phyloP scores from a whole-genome alignment of 1,140 invertebrate genomes.

The Brachystomella parvula region DNA sequence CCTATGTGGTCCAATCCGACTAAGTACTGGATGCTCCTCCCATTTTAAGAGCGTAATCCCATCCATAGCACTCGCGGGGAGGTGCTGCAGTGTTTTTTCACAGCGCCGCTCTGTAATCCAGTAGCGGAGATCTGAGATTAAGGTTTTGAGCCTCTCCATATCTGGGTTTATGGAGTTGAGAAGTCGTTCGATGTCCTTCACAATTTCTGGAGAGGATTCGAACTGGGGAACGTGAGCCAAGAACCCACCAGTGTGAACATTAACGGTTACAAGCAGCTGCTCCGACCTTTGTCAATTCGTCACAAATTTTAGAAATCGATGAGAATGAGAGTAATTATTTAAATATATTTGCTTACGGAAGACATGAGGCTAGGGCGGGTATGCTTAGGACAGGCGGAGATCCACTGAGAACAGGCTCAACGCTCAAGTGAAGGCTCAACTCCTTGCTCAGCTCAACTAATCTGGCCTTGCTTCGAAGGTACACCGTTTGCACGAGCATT shows the following conservation, averaged over 20 bases:
- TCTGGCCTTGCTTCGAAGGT: slow-evolving; percentile 75
- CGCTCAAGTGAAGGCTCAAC: slow-evolving; percentile 43
- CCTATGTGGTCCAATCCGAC: slow-evolving; percentile 64
- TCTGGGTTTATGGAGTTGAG: slow-evolving; percentile 61
- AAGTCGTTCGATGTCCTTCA: slow-evolving; percentile 69
- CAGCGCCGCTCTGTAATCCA: slow-evolving; percentile 86
- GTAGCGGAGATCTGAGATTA: slow-evolving; percentile 69
- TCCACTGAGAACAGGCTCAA: slow-evolving; percentile 58
- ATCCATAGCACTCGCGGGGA: slow-evolving; percentile 78
- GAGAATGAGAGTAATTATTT: slow-evolving; percentile 11
- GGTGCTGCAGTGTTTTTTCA: slow-evolving; percentile 87
- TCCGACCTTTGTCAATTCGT: slow-evolving; percentile 58
- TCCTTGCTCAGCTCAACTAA: slow-evolving; percentile 75
- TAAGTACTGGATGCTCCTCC: slow-evolving; percentile 59
- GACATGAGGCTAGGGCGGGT: slow-evolving; percentile 76
- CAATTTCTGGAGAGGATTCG: slow-evolving; percentile 59
- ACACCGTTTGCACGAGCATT: slow-evolving; percentile 93
- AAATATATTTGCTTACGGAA: slow-evolving; percentile 42
- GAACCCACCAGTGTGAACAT: slow-evolving; percentile 86
- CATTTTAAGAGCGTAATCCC: slow-evolving; percentile 63
- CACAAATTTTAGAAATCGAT: neutral
- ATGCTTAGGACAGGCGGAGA: slow-evolving; percentile 85
- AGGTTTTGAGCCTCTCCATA: slow-evolving; percentile 55
- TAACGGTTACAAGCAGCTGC: slow-evolving; percentile 80
- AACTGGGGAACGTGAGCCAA: slow-evolving; percentile 86